Evolutionary conservation across 2,888 invertebrate species (phyloP).

Genomic region (Drosophila algonquin): DNA sequence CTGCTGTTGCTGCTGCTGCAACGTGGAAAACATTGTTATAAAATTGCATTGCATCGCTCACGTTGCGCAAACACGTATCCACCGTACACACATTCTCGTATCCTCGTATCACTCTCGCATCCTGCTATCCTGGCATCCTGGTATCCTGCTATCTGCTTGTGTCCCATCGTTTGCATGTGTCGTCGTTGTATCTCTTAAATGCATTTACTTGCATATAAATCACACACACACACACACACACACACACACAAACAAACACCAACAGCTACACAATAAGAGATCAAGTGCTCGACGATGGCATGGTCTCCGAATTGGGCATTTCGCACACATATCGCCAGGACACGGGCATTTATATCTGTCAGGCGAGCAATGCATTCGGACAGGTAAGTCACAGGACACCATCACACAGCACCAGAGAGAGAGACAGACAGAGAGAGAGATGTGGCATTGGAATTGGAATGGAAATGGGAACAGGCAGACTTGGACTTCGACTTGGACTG

Average conservation of each 20-base stretch:
- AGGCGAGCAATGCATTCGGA: constrained; percentile 94
- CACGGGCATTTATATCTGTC: constrained; percentile 94
- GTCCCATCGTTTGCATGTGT: constrained; percentile 28
- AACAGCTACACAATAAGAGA: constrained; percentile 89
- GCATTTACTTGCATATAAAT: constrained; percentile 80
- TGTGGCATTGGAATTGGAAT: constrained; percentile 43
- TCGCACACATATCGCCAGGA: constrained; percentile 93
- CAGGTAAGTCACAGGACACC: constrained; percentile 86
- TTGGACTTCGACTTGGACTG: not conserved
- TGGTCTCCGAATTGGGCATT: constrained; percentile 93
- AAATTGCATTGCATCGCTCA: constrained; percentile 79
- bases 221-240: constrained; percentile 37
- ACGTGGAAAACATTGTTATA: constrained; percentile 78
- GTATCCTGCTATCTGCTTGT: constrained; percentile 29
- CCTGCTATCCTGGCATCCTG: constrained; percentile 12
- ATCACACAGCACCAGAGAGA: not conserved
- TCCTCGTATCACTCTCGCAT: constrained; percentile 15
- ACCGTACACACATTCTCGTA: constrained; percentile 37
- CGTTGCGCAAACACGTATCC: constrained; percentile 77
- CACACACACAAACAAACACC: not conserved
- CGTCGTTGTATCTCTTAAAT: constrained; percentile 68
- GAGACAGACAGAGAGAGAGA: constrained; percentile 37
- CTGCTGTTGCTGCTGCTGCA: constrained; percentile 46
- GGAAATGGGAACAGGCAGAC: constrained; percentile 8
- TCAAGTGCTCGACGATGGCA: constrained; percentile 91